Evolutionary conservation across 2,888 invertebrate species (phyloP).

Genomic region (Pardosa pseudoannulata): DNA sequence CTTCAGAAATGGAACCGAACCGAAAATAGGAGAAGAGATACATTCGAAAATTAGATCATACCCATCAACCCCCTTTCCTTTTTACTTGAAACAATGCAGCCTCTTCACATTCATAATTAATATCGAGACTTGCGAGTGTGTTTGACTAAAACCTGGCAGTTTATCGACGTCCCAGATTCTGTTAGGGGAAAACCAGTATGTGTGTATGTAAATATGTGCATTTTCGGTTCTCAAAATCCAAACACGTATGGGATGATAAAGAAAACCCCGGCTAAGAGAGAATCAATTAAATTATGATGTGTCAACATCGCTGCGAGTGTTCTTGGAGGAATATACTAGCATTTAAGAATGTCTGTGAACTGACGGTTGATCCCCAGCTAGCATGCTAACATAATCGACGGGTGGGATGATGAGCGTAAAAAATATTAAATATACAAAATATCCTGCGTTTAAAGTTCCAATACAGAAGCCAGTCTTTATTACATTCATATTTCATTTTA

Average conservation of each 20-base stretch:
- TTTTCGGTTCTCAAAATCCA: neutral
- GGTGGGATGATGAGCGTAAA: too few relatives aligned
- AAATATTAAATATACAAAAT: too few relatives aligned
- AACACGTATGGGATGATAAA: neutral
- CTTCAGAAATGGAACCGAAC: neutral
- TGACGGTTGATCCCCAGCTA: too few relatives aligned
- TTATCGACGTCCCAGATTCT: conserved; percentile 32
- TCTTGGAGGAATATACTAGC: too few relatives aligned
- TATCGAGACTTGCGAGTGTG: conserved; percentile 24
- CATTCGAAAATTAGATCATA: conserved; percentile 53
- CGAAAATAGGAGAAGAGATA: neutral
- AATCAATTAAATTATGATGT: neutral
- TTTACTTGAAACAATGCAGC: conserved; percentile 56
- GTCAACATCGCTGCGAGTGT: too few relatives aligned
- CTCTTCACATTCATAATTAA: conserved; percentile 54
- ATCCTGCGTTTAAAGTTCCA: too few relatives aligned
- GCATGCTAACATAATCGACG: too few relatives aligned
- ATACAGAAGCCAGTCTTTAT: too few relatives aligned
- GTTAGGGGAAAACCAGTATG: neutral
- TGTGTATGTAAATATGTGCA: conserved; percentile 43
- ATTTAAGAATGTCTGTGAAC: too few relatives aligned
- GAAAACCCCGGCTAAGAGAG: neutral
- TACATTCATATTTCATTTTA: too few relatives aligned
- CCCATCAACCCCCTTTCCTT: conserved; percentile 53
- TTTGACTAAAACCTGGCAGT: neutral